Evolutionary conservation across 2,113 vertebrate genomes (phyloP), one percentile per base, ranked within the genome.

Genomic region (Tichodroma muraria): DNA sequence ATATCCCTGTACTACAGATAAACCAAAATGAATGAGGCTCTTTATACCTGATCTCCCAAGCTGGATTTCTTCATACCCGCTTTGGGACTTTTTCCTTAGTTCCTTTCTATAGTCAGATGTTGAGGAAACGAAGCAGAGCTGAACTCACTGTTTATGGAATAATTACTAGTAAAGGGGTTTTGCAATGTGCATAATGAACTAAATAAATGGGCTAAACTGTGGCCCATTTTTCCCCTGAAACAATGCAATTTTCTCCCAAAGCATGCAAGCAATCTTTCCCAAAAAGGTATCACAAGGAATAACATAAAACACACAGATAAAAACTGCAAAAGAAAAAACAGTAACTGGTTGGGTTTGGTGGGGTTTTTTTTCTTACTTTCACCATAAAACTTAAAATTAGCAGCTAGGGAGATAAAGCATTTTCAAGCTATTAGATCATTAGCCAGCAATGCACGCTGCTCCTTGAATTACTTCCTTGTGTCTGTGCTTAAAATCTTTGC

Each of bases 351-450:
- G 17, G 14, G 9, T 16, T 45, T 2, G 6, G 8, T 38, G n/a
- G n/a, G n/a, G n/a, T 0, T 35, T 50, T 95, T 80, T 69, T 94
- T 40, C 52, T 80, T 63, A 66, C 9, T 73, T 86, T 70, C 42
- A 50, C 57, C 50, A n/a, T 61, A 47, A 90, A 88, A 94, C 15
- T 73, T 53, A 35, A 90, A 72, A 68, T 78, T 60, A 96, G 63
- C 22, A 14, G 37, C 66, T 18, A 70, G 50, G 25, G 65, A 88
- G 66, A 91, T 87, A 93, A 91, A 85, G 80, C 92, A 96, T 96
- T 95, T 96, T 88, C 81, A 91, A 69, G 88, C 78, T 83, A 95
- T 97, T 95, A 95, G 92, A 83, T 96, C 95, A 97, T 69, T 89
- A 85, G 64, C 68, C 77, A 91, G 83, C 42, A 91, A 72, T 3